Evolutionary conservation across 2,797 vertebrate species (phyloP), one percentile per base, ranked within the genome.

Genomic region (Lepus townsendii): DNA sequence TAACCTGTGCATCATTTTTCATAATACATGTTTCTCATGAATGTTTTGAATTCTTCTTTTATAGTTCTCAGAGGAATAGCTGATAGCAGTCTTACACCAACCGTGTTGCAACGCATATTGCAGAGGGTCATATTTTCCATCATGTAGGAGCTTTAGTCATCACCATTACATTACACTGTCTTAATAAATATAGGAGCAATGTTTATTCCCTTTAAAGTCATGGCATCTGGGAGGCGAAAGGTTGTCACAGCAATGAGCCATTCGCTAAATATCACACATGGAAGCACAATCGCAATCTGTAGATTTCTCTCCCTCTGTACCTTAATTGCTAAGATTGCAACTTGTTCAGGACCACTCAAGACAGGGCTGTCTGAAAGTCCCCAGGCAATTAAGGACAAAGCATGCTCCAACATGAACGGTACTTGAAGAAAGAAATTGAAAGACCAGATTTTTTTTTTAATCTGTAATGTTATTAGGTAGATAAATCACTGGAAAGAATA

Each of bases 401-500:
- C 83, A 2, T 95, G 95, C 90, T 96, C 89, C 88, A 90, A 97
- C 95, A 95, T 86, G 97, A 97, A 63, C 76, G 76, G 88, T 72
- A 90, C 95, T 93, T 88, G 80, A 93, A 94, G 96, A 96, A 96
- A 96, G 90, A 96, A 95, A 97, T 95, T 72, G 95, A 97, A 96
- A 94, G 95, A 94, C 69, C 57, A 87, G 84, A 86, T 95, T 97
- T 96, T 94, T 47, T 47, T 47, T 47, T 47, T 47, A 47, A 96
- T 96, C 95, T 96, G 82, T 97, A 94, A 97, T 90, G 88, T 97
- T 97, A 97, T 97, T 97, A 97, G 94, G 94, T 83, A 97, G 96
- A 97, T 98, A 97, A 97, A 97, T 97, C 96, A 97, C 95, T 19
- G 71, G 22, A 82, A 97, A 95, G 91, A 96, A 94, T 88, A 93